phyloP scores from a whole-genome alignment of 2,113 vertebrate species.

The Bos javanicus region DNA sequence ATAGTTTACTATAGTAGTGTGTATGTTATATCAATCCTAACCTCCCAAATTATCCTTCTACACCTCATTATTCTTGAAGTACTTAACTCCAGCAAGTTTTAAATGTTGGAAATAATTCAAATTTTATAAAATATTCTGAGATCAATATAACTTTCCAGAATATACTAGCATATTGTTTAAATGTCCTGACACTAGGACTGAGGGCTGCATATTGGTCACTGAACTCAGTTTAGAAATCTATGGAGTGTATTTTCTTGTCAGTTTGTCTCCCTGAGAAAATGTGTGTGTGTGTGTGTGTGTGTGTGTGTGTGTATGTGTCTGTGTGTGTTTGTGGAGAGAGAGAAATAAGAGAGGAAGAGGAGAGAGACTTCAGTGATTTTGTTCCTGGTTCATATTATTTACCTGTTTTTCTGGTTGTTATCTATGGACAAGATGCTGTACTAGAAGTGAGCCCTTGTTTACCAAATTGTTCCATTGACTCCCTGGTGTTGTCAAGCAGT shows the following conservation, averaged over 20 bases:
- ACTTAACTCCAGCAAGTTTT: not conserved
- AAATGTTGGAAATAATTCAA: not conserved
- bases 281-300: not conserved
- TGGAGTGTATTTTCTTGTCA: not conserved
- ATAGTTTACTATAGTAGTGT: not conserved
- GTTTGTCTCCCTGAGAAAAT: not conserved
- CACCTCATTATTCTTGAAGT: not conserved
- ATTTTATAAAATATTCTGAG: not conserved
- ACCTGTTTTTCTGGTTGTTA: not conserved
- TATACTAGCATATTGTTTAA: not conserved
- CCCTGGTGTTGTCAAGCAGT: not conserved
- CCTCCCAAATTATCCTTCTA: not conserved
- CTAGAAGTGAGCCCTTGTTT: not conserved
- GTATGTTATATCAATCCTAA: not conserved
- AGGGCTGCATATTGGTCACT: not conserved
- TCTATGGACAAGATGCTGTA: not conserved
- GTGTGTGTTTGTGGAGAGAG: not conserved
- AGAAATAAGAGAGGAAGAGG: not conserved
- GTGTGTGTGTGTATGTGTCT: not conserved
- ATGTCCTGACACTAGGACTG: not conserved
- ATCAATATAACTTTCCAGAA: not conserved
- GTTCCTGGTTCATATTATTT: not conserved
- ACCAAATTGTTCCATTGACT: not conserved
- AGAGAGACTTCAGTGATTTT: not conserved
- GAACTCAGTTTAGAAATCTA: not conserved